Conservation (phyloP, 2,797 vertebrate genomes). For the Denticeps clupeoides region DNA sequence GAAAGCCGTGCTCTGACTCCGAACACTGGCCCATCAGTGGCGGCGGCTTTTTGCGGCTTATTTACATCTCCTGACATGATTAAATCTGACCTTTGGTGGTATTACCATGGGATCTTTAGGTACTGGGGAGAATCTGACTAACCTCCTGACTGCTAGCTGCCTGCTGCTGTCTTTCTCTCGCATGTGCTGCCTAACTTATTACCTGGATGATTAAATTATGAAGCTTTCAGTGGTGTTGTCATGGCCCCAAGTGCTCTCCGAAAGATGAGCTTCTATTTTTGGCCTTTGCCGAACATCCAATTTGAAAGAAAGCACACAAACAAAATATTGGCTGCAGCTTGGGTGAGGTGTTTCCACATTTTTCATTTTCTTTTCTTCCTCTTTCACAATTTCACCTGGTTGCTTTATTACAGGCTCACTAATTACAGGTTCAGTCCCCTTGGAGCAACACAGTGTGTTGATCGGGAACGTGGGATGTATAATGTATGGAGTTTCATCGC, state of each 20-base stretch:
- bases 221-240: constrained; percentile 50
- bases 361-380: no score
- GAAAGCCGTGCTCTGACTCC: no score
- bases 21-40: no score
- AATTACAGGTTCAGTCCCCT: no score
- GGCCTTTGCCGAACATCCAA: constrained; percentile 47
- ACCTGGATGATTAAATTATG: constrained; percentile 59
- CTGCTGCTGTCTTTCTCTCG: background rate
- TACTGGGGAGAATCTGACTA: constrained; percentile 19
- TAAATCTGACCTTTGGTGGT: constrained; percentile 23
- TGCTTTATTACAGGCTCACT: no score
- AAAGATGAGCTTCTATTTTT: constrained; percentile 58
- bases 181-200: constrained; percentile 37
- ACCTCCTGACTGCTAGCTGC: constrained; percentile 26
- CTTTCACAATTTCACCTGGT: no score
- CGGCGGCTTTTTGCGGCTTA: constrained; percentile 21
- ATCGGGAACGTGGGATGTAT: no score
- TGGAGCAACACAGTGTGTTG: no score
- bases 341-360: no score
- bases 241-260: constrained; percentile 49
- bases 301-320: constrained; percentile 40
- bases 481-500: no score
- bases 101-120: constrained; percentile 17
- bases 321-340: constrained; percentile 40
- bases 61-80: constrained; percentile 34